These are phyloP conservation scores for Gallinago nigripennis DNA, from an alignment of 2,797 vertebrate genomes.

Conservation along the genomic window DNA sequence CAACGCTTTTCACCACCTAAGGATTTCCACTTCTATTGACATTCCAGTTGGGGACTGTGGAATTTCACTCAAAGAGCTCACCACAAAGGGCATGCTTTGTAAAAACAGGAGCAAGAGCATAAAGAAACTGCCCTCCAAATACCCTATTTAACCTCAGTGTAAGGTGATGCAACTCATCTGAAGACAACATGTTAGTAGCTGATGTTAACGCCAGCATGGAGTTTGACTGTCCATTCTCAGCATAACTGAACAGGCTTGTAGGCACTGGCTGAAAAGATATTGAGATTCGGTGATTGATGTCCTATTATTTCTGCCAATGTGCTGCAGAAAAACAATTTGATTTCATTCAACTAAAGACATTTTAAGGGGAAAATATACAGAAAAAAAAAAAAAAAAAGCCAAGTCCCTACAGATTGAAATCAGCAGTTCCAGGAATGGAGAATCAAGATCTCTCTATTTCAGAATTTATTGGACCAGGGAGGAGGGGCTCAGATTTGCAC, in stretches of 20 bases:
- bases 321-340: not conserved
- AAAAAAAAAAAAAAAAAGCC: not conserved
- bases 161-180: not conserved
- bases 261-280: not conserved
- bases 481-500: not conserved
- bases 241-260: not conserved
- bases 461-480: constrained; percentile 25
- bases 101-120: constrained; percentile 10
- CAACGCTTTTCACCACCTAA: constrained; percentile 13
- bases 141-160: not conserved
- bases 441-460: constrained; percentile 5
- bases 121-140: not conserved
- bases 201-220: not conserved
- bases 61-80: constrained; percentile 18
- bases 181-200: not conserved
- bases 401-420: not conserved
- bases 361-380: not conserved
- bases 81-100: not conserved
- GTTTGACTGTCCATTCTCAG: not conserved
- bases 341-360: not conserved
- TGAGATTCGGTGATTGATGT: not conserved
- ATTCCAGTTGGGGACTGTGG: not conserved
- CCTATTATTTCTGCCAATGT: constrained; percentile 22
- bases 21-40: not conserved
- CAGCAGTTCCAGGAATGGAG: constrained; percentile 3